phyloP scores from a whole-genome alignment of 2,888 invertebrate species.

The Hedya salicella region DNA sequence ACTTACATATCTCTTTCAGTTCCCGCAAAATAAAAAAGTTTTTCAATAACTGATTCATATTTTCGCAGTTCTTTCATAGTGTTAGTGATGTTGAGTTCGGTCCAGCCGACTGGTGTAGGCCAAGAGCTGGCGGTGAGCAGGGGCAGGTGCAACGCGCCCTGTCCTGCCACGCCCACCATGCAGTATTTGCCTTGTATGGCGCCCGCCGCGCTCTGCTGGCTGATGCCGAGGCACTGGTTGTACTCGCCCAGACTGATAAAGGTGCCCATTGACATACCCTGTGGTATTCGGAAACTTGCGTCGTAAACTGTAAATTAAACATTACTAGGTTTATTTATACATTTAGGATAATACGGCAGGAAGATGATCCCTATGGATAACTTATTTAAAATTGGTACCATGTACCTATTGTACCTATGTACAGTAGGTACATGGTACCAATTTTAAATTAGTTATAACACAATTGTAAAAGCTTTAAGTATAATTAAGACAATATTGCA shows the following conservation, averaged over 20 bases:
- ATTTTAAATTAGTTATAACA: too few species aligned
- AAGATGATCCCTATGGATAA: too few species aligned
- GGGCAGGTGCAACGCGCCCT: background rate
- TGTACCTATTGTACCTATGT: too few species aligned
- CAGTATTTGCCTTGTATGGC: slow-evolving; percentile 49
- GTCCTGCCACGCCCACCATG: background rate
- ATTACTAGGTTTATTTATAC: too few species aligned
- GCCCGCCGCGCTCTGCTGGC: slow-evolving; percentile 30
- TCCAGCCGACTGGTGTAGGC: slow-evolving; percentile 8
- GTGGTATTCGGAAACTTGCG: slow-evolving; percentile 48
- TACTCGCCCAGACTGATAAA: slow-evolving; percentile 48
- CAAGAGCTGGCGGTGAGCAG: background rate
- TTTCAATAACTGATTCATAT: background rate
- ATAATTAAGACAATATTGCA: too few species aligned
- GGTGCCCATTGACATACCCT: slow-evolving; percentile 46
- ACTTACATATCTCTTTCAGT: background rate
- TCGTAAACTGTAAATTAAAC: slow-evolving; percentile 37
- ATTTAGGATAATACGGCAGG: too few species aligned
- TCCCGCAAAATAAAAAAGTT: background rate
- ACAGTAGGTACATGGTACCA: too few species aligned
- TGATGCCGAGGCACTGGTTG: slow-evolving; percentile 47
- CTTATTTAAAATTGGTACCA: too few species aligned
- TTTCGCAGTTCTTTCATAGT: background rate
- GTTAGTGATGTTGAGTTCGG: background rate
- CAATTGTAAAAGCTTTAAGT: too few species aligned